Percentiles rank a stretch among this genome's conserved stretches.
These are phyloP conservation scores for Hiodon tergisus DNA, from an alignment of 2,113 vertebrate species.

Conservation along the genomic window DNA sequence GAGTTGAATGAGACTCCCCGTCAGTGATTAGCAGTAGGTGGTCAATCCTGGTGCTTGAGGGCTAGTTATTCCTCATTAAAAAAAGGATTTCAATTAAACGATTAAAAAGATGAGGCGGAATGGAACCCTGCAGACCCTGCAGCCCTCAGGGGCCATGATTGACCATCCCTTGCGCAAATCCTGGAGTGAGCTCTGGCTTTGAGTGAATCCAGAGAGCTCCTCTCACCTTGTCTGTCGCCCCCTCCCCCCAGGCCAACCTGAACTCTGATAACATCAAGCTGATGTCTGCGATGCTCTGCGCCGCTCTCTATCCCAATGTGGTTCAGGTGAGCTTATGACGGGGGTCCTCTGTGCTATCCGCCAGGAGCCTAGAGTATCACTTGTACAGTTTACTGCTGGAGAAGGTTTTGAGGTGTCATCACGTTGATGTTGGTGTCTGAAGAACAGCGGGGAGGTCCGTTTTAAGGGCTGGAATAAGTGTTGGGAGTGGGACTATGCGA, in stretches of 20 bases:
- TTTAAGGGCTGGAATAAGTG: too few species aligned
- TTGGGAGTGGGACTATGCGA: neutral
- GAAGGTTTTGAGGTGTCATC: neutral
- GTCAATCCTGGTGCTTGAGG: too few species aligned
- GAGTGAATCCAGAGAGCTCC: neutral
- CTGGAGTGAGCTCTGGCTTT: neutral
- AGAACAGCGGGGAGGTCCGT: too few species aligned
- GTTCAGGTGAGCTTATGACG: constrained; percentile 73
- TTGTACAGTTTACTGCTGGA: neutral
- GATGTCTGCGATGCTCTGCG: constrained; percentile 91
- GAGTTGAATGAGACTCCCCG: too few species aligned
- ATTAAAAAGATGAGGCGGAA: too few species aligned
- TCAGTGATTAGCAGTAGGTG: too few species aligned
- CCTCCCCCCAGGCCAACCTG: constrained; percentile 73
- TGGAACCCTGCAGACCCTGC: too few species aligned
- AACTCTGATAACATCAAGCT: constrained; percentile 87
- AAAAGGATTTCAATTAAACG: too few species aligned
- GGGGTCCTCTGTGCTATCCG: neutral
- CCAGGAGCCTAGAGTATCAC: neutral
- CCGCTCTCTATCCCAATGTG: constrained; percentile 94
- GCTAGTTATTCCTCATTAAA: too few species aligned
- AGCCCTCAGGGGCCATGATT: neutral
- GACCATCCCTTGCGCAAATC: neutral
- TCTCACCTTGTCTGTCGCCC: neutral
- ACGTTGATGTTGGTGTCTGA: neutral